A percentile compares a stretch with the other conserved stretches of the same genome.
Conservation (phyloP, 1,140 invertebrate genomes). For the Lasioglossum baleicum region DNA sequence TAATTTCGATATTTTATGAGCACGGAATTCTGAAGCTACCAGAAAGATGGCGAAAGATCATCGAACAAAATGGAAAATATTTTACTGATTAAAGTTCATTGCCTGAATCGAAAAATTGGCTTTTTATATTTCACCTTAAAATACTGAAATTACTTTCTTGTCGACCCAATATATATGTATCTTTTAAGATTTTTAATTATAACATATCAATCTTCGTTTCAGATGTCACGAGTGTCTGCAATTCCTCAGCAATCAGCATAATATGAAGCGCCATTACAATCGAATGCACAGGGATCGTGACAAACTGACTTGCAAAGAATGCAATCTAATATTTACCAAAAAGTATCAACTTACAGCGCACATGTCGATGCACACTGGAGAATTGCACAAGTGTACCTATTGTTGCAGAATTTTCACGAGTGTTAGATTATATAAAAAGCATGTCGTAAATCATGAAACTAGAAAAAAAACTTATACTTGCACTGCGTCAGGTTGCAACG, state of each 20-base stretch:
- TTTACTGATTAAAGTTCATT: too few relatives aligned
- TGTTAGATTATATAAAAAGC: constrained; percentile 40
- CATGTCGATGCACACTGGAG: constrained; percentile 42
- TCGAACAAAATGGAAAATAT: too few relatives aligned
- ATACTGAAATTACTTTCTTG: too few relatives aligned
- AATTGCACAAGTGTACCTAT: constrained; percentile 49
- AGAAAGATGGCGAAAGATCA: too few relatives aligned
- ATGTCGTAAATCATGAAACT: constrained; percentile 42
- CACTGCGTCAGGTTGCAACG: constrained; percentile 30
- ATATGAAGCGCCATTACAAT: constrained; percentile 66
- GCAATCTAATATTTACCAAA: constrained; percentile 59
- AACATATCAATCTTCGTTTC: background rate
- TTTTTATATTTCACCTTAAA: too few relatives aligned
- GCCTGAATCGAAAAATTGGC: too few relatives aligned
- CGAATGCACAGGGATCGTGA: constrained; percentile 47
- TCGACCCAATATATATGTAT: too few relatives aligned
- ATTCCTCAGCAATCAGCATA: constrained; percentile 32
- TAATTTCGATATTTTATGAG: too few relatives aligned
- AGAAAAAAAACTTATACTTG: constrained; percentile 53
- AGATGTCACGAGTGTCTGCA: constrained; percentile 41
- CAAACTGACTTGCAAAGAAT: constrained; percentile 61
- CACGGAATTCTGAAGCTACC: too few relatives aligned
- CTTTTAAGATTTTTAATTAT: background rate
- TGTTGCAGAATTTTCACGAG: constrained; percentile 46
- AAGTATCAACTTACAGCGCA: constrained; percentile 56